These are phyloP conservation scores for Toxostoma redivivum DNA, from an alignment of 2,113 vertebrate genomes.

Conservation along the genomic window DNA sequence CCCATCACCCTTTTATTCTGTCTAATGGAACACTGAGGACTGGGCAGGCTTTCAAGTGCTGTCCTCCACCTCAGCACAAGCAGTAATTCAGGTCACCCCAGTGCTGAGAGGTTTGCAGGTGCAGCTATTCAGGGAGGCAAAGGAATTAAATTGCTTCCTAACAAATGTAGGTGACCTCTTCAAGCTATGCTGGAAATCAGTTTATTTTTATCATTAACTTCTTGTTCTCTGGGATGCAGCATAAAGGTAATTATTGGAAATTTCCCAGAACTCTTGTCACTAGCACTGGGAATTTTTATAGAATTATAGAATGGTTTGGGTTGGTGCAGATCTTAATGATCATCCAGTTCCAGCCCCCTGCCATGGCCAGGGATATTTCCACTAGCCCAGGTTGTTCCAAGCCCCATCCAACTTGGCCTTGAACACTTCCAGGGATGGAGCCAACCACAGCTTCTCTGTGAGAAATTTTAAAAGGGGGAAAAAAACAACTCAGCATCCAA, in stretches of 20 bases:
- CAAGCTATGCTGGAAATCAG: accelerated
- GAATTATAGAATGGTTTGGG: neutral
- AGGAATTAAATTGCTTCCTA: neutral
- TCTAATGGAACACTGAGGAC: neutral
- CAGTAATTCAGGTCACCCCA: neutral
- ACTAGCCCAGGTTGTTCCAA: neutral
- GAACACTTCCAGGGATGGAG: neutral
- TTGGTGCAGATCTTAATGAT: neutral
- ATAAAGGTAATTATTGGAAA: neutral
- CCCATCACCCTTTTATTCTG: neutral
- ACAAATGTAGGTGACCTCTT: neutral
- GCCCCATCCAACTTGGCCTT: accelerated
- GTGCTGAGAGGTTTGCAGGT: neutral
- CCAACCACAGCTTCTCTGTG: neutral
- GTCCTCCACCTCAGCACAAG: neutral
- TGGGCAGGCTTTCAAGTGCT: neutral
- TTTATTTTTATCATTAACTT: neutral
- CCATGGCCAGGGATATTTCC: neutral
- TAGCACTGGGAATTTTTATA: neutral
- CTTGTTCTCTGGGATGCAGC: neutral
- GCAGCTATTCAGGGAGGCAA: neutral
- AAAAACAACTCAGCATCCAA: neutral
- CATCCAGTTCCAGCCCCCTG: neutral
- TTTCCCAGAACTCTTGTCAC: neutral
- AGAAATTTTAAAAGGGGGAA: neutral